Evolutionary conservation across 2,888 invertebrate species (phyloP), one percentile per base, ranked within the genome.

Genomic region (Agrotis segetum): DNA sequence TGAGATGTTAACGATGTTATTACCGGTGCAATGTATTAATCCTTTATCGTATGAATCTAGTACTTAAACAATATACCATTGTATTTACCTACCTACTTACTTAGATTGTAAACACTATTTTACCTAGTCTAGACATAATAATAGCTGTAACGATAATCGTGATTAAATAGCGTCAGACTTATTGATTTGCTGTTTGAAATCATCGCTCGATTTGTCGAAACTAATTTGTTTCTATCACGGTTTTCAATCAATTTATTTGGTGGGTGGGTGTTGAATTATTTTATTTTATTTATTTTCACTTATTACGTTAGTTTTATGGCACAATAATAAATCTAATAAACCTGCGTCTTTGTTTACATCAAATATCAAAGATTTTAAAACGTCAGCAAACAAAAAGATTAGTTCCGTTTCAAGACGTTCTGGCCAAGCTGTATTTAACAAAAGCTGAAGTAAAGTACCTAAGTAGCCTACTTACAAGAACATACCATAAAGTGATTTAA

Each of bases 401-500:
- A n/a, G n/a, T n/a, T n/a, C n/a, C n/a, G n/a, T n/a, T n/a, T n/a
- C n/a, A n/a, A n/a, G n/a, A n/a, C n/a, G n/a, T n/a, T n/a, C n/a
- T n/a, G n/a, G n/a, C n/a, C n/a, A n/a, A n/a, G n/a, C n/a, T n/a
- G n/a, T n/a, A n/a, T n/a, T n/a, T n/a, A 29, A 53, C 17, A 46
- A 62, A 49, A 7, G 14, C 46, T 13, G 16, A 63, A 53, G n/a
- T 49, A n/a, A 53, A 55, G 4, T 29, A 46, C 29, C 29, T 29
- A 29, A 29, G 6, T 34, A 34, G 24, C 34, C 6, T 34, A 34
- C 17, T 4, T 40, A 19, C 4, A 74, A 63, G 40, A 60, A 52
- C 63, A 17, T 24, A 5, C 52, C 50, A 29, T 56, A 65, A 17
- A 80, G 49, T 71, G 58, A 74, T 74, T 76, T 75, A 70, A 65